Evolutionary conservation across 2,797 vertebrate species (phyloP), one percentile per base, ranked within the genome.

Genomic region (Acanthurus leucopareius): DNA sequence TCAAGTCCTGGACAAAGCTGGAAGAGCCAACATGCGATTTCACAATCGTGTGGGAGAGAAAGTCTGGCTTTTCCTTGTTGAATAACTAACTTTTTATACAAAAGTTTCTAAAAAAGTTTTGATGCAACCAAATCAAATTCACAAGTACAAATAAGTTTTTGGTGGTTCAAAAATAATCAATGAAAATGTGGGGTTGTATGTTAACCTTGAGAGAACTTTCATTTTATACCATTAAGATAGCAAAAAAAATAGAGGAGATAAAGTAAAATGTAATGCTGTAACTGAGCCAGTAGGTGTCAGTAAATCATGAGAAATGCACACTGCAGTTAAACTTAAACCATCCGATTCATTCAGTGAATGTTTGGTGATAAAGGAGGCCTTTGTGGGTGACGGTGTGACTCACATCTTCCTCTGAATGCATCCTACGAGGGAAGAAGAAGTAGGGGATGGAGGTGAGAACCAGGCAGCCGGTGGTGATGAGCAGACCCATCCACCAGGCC

Each of bases 401-500:
- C 72, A 95, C 94, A 1, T 80, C 77, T 1, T 80, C 40, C 25
- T 92, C 87, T 44, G 69, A 17, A 11, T 75, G 82, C 91, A 96
- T 93, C 7, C 49, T 51, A n/a, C 93, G 95, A 66, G 98, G 98
- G 79, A 99, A 99, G 92, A 99, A 99, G 88, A 99, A 99, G 88
- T 99, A 99, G 0, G 98, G 98, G 66, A 97, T 93, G 79, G 98
- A 99, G 1, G 96, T 95, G 77, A 99, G 75, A n/a, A 96, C 84
- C 88, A 99, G 86, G 83, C 92, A 94, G 71, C 89, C 96, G 0
- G 96, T 93, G 42, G 96, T 92, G 76, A 99, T 92, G 80, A 99
- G 95, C 70, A 99, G 94, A 44, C 98, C 98, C 63, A 99, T 90
- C 98, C 98, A 99, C 98, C 98, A 99, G 58, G 98, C 98, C 32